These are phyloP conservation scores for Malacoctenus gilli DNA, from an alignment of 2,797 vertebrate genomes.

Conservation along the genomic window DNA sequence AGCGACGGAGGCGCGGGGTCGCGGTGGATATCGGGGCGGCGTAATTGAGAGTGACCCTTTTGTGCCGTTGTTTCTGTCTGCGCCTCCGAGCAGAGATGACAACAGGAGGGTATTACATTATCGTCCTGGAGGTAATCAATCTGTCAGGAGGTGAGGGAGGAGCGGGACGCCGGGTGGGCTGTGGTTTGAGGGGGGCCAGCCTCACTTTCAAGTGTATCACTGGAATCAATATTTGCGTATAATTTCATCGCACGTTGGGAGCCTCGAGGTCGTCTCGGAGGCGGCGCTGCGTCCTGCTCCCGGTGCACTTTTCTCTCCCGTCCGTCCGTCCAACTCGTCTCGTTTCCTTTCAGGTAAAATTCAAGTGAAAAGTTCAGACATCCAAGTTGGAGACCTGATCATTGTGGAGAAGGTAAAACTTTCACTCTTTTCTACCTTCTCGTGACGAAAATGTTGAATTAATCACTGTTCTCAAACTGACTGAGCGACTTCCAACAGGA, in stretches of 20 bases:
- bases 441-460: too few species aligned
- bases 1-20: constrained; percentile 3
- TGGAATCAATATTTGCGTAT: constrained; percentile 46
- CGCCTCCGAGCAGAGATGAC: constrained; percentile 48
- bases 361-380: constrained; percentile 97
- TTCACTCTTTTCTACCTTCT: too few species aligned
- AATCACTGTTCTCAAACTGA: too few species aligned
- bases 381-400: constrained; percentile 98
- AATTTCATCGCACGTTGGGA: constrained; percentile 29
- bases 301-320: background rate
- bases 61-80: constrained; percentile 54
- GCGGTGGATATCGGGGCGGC: constrained; percentile 45
- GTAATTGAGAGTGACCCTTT: constrained; percentile 58
- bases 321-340: background rate
- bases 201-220: constrained; percentile 34
- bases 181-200: constrained; percentile 48
- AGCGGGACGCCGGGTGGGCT: constrained; percentile 18
- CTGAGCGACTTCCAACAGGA: too few species aligned
- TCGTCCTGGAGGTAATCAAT: constrained; percentile 56
- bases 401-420: constrained; percentile 94
- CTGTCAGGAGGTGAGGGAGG: constrained; percentile 36
- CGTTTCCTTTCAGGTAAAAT: constrained; percentile 85
- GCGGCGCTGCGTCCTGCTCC: background rate
- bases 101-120: constrained; percentile 59
- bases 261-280: background rate